phyloP scores from a whole-genome alignment of 2,113 vertebrate genomes.

The Platycercus adscitus region DNA sequence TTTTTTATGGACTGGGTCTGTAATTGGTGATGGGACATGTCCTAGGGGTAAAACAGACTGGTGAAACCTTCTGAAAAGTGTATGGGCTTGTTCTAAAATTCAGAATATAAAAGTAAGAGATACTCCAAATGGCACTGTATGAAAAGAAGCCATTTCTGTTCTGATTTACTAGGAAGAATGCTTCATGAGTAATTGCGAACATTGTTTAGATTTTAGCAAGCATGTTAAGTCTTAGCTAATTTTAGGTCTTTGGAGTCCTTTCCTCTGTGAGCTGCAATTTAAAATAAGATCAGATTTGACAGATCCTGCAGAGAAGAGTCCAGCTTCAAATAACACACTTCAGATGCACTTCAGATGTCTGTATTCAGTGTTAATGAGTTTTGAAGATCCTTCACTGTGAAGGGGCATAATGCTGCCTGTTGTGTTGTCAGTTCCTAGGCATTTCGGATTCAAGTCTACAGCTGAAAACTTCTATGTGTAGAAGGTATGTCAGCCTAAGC shows the following conservation, averaged over 20 bases:
- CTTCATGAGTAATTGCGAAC: background rate
- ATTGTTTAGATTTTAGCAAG: conserved; percentile 24
- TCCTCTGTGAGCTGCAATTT: conserved; percentile 40
- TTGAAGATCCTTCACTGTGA: conserved; percentile 48
- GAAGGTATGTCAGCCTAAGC: conserved; percentile 34
- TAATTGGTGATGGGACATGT: background rate
- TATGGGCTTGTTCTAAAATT: background rate
- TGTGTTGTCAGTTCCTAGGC: conserved; percentile 45
- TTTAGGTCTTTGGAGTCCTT: conserved; percentile 42
- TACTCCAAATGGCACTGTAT: background rate
- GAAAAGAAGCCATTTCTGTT: background rate
- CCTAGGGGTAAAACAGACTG: background rate
- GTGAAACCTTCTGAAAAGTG: background rate
- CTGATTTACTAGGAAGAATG: background rate
- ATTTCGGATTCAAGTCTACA: conserved; percentile 20
- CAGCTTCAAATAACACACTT: conserved; percentile 40
- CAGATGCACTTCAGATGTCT: conserved; percentile 57
- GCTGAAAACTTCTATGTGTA: background rate
- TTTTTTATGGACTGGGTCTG: background rate
- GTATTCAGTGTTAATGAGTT: conserved; percentile 56
- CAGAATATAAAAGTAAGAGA: background rate
- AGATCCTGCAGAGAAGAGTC: conserved; percentile 52
- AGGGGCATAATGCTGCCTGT: conserved; percentile 39
- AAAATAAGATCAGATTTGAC: conserved; percentile 52
- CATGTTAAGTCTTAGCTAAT: conserved; percentile 24